phyloP scores from a whole-genome alignment of 2,888 invertebrate genomes.

The Resseliella maxima region DNA sequence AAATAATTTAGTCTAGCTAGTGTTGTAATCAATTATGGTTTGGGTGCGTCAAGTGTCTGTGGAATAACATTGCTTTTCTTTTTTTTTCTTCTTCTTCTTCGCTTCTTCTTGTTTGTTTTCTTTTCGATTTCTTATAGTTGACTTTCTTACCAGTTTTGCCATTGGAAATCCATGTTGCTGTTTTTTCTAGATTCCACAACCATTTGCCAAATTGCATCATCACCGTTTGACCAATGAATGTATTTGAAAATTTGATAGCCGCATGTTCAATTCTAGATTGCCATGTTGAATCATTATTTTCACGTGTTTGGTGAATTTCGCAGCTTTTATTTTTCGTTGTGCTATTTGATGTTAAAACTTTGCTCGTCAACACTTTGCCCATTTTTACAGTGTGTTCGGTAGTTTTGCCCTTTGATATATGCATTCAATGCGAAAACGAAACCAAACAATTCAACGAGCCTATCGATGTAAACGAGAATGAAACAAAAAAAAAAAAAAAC shows the following conservation, averaged over 20 bases:
- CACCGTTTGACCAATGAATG: constrained; percentile 63
- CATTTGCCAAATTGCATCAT: constrained; percentile 63
- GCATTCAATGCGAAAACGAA: constrained; percentile 45
- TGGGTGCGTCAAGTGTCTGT: constrained; percentile 1
- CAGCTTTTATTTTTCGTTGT: background rate
- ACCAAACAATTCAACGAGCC: background rate
- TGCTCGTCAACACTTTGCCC: background rate
- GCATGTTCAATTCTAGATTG: constrained; percentile 60
- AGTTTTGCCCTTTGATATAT: background rate
- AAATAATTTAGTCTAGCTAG: background rate
- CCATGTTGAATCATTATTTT: constrained; percentile 31
- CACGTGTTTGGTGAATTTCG: constrained; percentile 32
- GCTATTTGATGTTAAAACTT: background rate
- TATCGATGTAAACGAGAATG: too few species aligned
- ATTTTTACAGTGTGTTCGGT: constrained; percentile 5
- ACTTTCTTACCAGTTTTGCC: constrained; percentile 8
- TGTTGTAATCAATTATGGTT: constrained; percentile 15
- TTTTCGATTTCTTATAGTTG: background rate
- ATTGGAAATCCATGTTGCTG: constrained; percentile 65
- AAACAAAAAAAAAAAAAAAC: too few species aligned
- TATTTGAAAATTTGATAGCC: constrained; percentile 63
- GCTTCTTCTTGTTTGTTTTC: background rate
- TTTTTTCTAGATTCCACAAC: constrained; percentile 64
- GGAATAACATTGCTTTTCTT: background rate
- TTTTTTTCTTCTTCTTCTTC: background rate